Percentiles rank a stretch among this genome's conserved stretches.
phyloP scores from a whole-genome alignment of 2,797 vertebrate genomes.

The Cephalopachus bancanus region DNA sequence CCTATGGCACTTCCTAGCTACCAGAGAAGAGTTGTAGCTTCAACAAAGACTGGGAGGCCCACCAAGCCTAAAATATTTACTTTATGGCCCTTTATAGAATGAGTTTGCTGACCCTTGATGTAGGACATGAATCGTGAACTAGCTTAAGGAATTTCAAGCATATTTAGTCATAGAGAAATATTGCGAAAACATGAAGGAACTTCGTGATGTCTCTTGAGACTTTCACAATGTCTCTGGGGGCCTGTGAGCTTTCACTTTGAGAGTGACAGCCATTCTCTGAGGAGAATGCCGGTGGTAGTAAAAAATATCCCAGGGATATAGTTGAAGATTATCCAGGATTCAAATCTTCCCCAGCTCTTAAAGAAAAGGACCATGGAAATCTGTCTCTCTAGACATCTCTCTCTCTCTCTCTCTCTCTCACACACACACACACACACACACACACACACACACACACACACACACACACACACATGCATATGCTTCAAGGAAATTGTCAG shows the following conservation, averaged over 20 bases:
- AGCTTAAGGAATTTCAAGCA: not conserved
- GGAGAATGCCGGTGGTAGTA: too few species aligned
- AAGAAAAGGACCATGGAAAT: too few species aligned
- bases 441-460: too few species aligned
- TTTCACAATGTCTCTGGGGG: not conserved
- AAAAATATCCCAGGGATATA: too few species aligned
- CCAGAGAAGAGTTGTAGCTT: not conserved
- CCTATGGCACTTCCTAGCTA: not conserved
- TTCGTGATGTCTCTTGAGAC: not conserved
- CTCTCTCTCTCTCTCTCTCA: too few species aligned
- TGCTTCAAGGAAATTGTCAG: too few species aligned
- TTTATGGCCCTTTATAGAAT: not conserved
- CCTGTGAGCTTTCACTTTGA: not conserved
- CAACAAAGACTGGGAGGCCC: not conserved
- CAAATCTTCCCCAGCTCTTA: too few species aligned
- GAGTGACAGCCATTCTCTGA: too few species aligned
- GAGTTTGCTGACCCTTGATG: not conserved
- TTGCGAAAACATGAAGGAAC: not conserved
- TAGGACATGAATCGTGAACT: not conserved
- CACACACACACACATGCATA: too few species aligned
- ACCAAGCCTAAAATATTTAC: constrained; percentile 14
- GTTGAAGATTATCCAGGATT: too few species aligned
- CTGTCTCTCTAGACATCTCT: too few species aligned
- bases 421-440: too few species aligned
- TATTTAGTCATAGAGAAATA: not conserved